Percentiles rank a stretch among this genome's conserved stretches.
Evolutionary conservation across 2,113 vertebrate species (phyloP).

Genomic region (Smithornis capensis): DNA sequence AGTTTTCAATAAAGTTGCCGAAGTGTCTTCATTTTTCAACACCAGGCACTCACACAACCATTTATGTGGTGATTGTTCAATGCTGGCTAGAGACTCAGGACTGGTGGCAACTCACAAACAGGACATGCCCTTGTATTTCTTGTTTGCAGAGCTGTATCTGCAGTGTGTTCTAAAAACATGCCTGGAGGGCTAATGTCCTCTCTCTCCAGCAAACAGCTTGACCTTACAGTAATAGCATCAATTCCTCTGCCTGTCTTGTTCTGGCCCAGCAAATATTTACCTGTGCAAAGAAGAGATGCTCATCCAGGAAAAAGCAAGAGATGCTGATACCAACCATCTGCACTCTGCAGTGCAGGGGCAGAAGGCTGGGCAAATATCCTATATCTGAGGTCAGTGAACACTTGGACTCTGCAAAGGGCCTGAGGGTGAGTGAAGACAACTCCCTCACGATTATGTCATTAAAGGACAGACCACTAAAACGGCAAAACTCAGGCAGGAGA

Average conservation of each 20-base stretch:
- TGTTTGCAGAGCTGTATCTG: slow-evolving; percentile 7
- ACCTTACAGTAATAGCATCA: neutral
- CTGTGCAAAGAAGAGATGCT: neutral
- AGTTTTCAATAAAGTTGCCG: neutral
- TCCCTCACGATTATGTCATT: neutral
- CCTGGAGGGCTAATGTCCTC: neutral
- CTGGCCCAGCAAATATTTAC: neutral
- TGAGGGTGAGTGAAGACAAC: neutral
- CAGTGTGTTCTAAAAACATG: neutral
- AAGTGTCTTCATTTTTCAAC: neutral
- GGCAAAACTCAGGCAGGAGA: neutral
- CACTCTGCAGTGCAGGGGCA: neutral
- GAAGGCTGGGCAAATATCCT: neutral
- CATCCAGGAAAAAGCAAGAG: neutral
- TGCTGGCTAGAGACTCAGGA: neutral
- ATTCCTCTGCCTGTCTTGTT: neutral
- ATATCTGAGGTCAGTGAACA: neutral
- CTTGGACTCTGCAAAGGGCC: neutral
- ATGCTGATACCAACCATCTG: neutral
- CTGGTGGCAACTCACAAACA: neutral
- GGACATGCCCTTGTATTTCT: neutral
- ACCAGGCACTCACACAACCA: neutral
- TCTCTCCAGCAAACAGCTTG: neutral
- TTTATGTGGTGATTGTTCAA: neutral
- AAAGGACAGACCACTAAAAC: neutral